phyloP scores from a whole-genome alignment of 2,113 vertebrate species.

The Lagopus muta region DNA sequence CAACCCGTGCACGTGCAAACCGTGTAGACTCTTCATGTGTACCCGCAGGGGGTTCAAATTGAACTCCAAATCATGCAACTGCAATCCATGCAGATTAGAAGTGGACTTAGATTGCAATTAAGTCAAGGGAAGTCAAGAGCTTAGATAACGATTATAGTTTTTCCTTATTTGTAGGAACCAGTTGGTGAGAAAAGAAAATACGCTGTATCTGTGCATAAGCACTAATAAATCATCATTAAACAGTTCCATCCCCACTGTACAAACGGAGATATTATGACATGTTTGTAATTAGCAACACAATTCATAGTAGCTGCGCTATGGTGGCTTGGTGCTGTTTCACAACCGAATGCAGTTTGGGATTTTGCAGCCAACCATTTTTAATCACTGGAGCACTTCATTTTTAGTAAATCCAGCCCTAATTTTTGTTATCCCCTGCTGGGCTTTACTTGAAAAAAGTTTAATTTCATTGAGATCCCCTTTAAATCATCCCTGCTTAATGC shows the following conservation, averaged over 20 bases:
- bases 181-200: background rate
- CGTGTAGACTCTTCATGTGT: background rate
- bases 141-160: slow-evolving; percentile 66
- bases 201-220: background rate
- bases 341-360: slow-evolving; percentile 53
- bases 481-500: slow-evolving; percentile 66
- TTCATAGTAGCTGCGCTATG: slow-evolving; percentile 43
- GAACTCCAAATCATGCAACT: slow-evolving; percentile 52
- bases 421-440: slow-evolving; percentile 66
- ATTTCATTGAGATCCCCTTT: slow-evolving; percentile 68
- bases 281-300: slow-evolving; percentile 36
- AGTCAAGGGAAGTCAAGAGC: slow-evolving; percentile 70
- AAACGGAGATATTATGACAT: slow-evolving; percentile 30
- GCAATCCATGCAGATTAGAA: slow-evolving; percentile 70
- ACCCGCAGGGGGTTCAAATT: slow-evolving; percentile 61
- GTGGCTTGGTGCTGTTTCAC: slow-evolving; percentile 38
- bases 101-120: slow-evolving; percentile 70
- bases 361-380: slow-evolving; percentile 64
- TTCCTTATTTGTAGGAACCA: slow-evolving; percentile 44
- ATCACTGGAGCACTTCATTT: slow-evolving; percentile 62
- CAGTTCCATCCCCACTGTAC: slow-evolving; percentile 6
- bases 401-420: slow-evolving; percentile 68
- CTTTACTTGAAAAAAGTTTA: slow-evolving; percentile 67
- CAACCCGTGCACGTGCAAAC: background rate
- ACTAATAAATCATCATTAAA: slow-evolving; percentile 56